These are phyloP conservation scores for Euura lappo DNA, from an alignment of 1,140 invertebrate species.

Conservation along the genomic window DNA sequence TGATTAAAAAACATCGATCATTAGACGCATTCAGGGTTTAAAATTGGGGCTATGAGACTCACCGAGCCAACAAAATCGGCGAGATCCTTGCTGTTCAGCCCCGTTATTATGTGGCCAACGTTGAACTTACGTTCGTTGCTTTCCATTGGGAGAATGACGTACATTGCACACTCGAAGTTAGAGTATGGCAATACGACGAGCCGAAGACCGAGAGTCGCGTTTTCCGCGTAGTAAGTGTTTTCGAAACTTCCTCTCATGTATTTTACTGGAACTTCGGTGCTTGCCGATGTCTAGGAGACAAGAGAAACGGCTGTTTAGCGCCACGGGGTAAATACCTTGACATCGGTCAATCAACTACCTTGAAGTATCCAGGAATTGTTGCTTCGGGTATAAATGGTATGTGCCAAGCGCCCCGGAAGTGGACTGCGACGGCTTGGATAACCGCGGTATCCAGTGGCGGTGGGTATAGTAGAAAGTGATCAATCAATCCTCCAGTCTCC, in stretches of 20 bases:
- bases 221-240: not conserved
- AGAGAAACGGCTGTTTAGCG: not conserved
- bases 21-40: not conserved
- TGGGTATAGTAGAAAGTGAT: not conserved
- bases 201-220: not conserved
- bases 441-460: slow-evolving; percentile 3
- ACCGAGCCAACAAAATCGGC: not conserved
- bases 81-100: not conserved
- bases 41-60: not conserved
- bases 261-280: not conserved
- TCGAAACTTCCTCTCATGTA: not conserved
- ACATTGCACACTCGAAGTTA: not conserved
- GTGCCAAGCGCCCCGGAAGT: slow-evolving; percentile 6
- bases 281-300: not conserved
- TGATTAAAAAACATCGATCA: not conserved
- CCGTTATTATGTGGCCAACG: not conserved
- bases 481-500: not conserved
- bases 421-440: not conserved
- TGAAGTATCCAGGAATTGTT: not conserved
- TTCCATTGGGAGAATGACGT: not conserved
- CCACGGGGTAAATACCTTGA: not conserved
- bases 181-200: not conserved
- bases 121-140: not conserved
- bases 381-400: not conserved
- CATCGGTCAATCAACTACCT: not conserved